Evolutionary conservation across 2,113 vertebrate species (phyloP).

Genomic region (Pyxicephalus adspersus): DNA sequence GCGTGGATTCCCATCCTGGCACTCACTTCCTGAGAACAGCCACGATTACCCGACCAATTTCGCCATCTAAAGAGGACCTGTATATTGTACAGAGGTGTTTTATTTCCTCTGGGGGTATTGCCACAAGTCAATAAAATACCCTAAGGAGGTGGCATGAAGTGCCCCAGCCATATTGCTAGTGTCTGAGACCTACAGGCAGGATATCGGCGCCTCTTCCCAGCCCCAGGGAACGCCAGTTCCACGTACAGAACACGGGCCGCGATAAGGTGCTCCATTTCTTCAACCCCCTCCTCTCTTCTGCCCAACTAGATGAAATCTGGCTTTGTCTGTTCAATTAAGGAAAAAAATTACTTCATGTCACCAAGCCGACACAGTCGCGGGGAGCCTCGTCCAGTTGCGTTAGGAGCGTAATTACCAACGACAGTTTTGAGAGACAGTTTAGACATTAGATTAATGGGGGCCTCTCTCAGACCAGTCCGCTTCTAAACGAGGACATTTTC

Average conservation of each 20-base stretch:
- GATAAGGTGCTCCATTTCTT: not conserved
- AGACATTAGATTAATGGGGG: slow-evolving; percentile 48
- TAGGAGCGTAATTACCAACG: slow-evolving; percentile 26
- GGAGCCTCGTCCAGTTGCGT: slow-evolving; percentile 18
- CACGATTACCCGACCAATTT: too few relatives aligned
- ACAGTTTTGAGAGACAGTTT: slow-evolving; percentile 32
- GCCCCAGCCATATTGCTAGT: too few relatives aligned
- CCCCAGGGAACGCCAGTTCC: not conserved
- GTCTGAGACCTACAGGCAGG: too few relatives aligned
- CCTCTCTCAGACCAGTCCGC: slow-evolving; percentile 7
- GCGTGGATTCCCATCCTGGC: too few relatives aligned
- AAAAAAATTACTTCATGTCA: slow-evolving; percentile 29
- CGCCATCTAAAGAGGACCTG: too few relatives aligned
- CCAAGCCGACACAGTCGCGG: slow-evolving; percentile 1
- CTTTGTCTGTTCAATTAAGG: slow-evolving; percentile 25
- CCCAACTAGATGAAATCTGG: slow-evolving; percentile 15
- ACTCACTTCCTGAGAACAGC: too few relatives aligned
- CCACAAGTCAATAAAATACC: too few relatives aligned
- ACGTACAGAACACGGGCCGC: not conserved
- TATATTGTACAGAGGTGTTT: too few relatives aligned
- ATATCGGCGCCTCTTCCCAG: not conserved
- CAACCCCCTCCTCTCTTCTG: not conserved
- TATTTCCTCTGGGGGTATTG: too few relatives aligned
- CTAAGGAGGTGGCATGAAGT: too few relatives aligned
- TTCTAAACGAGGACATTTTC: not conserved